Evolutionary conservation across 2,888 invertebrate species (phyloP).

Genomic region (Scaptomyza polygonia): DNA sequence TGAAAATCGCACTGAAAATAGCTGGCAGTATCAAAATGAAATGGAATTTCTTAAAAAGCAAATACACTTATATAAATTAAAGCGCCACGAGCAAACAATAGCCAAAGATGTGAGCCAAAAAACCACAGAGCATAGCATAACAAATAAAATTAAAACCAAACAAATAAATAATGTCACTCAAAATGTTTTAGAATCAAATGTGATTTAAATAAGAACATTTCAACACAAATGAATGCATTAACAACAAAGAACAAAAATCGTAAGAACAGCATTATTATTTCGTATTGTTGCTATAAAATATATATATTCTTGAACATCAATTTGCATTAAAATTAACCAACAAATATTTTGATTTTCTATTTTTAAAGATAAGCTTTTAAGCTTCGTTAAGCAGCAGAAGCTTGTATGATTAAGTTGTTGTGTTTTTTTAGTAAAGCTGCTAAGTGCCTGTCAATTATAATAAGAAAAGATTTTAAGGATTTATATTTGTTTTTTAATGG

Average conservation of each 20-base stretch:
- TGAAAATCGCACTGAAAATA: constrained; percentile 61
- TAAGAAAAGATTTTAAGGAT: neutral
- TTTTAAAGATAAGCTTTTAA: neutral
- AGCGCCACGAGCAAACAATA: constrained; percentile 28
- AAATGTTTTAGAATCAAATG: constrained; percentile 25
- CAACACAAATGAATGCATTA: neutral
- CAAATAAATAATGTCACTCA: constrained; percentile 7
- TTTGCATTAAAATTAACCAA: too few species aligned
- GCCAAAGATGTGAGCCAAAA: constrained; percentile 20
- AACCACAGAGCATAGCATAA: constrained; percentile 18
- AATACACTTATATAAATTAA: constrained; percentile 1
- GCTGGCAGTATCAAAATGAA: constrained; percentile 51
- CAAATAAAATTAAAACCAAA: neutral
- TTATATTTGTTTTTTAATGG: neutral
- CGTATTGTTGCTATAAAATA: too few species aligned
- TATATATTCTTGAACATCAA: too few species aligned
- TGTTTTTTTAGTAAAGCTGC: neutral
- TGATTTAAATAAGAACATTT: constrained; percentile 16
- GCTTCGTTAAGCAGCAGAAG: neutral
- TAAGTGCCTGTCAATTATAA: constrained; percentile 1
- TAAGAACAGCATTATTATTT: too few species aligned
- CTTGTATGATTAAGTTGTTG: neutral
- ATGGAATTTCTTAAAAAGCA: constrained; percentile 46
- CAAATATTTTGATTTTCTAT: too few species aligned
- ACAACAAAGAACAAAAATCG: neutral